A percentile compares a stretch with the other conserved stretches of the same genome.
Evolutionary conservation across 2,113 vertebrate species (phyloP).

Genomic region (Lutjanus erythropterus): DNA sequence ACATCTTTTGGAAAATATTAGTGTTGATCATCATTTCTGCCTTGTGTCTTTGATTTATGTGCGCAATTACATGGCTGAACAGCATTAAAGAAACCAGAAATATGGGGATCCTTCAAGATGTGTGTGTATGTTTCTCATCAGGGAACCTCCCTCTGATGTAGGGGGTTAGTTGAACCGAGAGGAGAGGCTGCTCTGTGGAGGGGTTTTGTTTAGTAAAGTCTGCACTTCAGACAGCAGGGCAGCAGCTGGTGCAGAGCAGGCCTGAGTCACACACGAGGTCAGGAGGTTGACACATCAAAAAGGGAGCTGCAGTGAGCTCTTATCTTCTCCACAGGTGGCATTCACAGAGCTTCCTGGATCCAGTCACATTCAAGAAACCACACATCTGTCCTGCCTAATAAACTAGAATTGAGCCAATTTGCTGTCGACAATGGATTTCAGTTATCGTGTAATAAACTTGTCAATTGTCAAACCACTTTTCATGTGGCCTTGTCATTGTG

Average conservation of each 20-base stretch:
- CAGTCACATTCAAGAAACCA: slow-evolving; percentile 9
- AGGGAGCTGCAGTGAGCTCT: slow-evolving; percentile 14
- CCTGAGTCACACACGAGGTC: slow-evolving; percentile 22
- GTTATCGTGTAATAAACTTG: too few species aligned
- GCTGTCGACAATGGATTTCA: not conserved
- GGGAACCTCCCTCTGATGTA: not conserved
- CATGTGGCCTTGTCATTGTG: not conserved
- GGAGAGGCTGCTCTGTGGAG: not conserved
- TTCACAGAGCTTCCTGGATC: slow-evolving; percentile 1
- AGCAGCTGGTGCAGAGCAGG: slow-evolving; percentile 12
- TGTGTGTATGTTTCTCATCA: not conserved
- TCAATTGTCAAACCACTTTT: not conserved
- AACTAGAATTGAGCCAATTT: not conserved
- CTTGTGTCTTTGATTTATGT: not conserved
- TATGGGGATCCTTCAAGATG: not conserved
- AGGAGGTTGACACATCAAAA: slow-evolving; percentile 36
- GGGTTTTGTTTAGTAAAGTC: slow-evolving; percentile 36
- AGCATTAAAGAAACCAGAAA: not conserved
- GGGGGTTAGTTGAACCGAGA: not conserved
- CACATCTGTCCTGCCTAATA: not conserved
- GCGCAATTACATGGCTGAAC: not conserved
- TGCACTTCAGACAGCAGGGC: slow-evolving; percentile 10
- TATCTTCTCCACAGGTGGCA: slow-evolving; percentile 28
- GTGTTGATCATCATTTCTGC: not conserved
- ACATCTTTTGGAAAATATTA: too few species aligned